Evolutionary conservation across 2,797 vertebrate genomes (phyloP), one percentile per base, ranked within the genome.

Genomic region (Molossus alvarezi): DNA sequence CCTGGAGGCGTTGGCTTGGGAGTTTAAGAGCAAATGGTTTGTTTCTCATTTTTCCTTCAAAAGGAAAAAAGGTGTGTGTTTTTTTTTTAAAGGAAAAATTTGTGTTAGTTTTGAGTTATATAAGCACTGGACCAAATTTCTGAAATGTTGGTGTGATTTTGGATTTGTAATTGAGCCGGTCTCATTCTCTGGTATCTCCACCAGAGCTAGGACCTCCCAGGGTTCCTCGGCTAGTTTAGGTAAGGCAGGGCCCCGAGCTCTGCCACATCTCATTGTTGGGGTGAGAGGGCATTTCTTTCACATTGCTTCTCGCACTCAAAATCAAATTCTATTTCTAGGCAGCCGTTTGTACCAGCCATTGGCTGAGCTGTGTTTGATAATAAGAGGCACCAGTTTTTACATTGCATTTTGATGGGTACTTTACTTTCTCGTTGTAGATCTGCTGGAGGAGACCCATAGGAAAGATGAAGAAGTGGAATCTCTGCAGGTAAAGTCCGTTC

Each of bases 381-480:
- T 73, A 62, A 97, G 83, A 83, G 29, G 58, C 17, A 80, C 7
- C n/a, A 27, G 25, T 76, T 95, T 94, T 86, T 73, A 62, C 65
- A 25, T 58, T 90, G 33, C 25, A 21, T 90, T 97, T 85, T 98
- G 57, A 93, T 89, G 14, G 4, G 0, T 48, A 5, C 95, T 92
- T 94, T 97, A 6, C 37, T 98, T 97, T 97, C 6, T 96, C 97
- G 73, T 99, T 98, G 57, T 98, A 99, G 99, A 99, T 95, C 98
- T 99, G 81, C 94, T 99, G 97, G 99, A 99, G 97, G 99, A 98
- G 97, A 99, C 97, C 88, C 98, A 98, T 80, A 98, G 97, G 97
- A 99, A 98, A 98, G 99, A 99, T 91, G 99, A 99, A 93, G 99
- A 99, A 97, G 98, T 99, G 98, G 98, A 98, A 97, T 98, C 98